Conservation (phyloP, 2,888 invertebrate species). For the Drosophila quinaria region DNA sequence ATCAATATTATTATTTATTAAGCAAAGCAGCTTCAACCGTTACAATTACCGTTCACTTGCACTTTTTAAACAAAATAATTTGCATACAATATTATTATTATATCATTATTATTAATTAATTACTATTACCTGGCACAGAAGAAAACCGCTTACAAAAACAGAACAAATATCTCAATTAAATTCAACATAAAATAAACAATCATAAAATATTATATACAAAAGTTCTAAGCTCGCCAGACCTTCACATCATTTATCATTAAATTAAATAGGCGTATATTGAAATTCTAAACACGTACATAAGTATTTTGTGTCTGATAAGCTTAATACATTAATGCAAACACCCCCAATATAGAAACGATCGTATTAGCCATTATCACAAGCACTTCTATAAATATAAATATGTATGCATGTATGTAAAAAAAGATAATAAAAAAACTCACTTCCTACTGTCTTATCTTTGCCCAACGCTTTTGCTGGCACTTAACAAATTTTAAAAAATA, state of each 20-base stretch:
- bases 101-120: no score
- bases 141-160: slow-evolving; percentile 20
- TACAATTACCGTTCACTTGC: slow-evolving; percentile 7
- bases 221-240: slow-evolving; percentile 11
- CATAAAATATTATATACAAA: not conserved
- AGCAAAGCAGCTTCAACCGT: slow-evolving; percentile 11
- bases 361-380: slow-evolving; percentile 11
- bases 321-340: slow-evolving; percentile 28
- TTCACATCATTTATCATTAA: slow-evolving; percentile 21
- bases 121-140: slow-evolving; percentile 39
- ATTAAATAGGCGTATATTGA: slow-evolving; percentile 23
- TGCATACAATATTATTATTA: slow-evolving; percentile 2
- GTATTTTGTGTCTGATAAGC: slow-evolving; percentile 35
- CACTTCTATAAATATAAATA: not conserved
- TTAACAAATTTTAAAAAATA: not conserved
- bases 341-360: slow-evolving; percentile 40
- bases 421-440: slow-evolving; percentile 1
- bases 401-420: not conserved
- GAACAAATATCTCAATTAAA: slow-evolving; percentile 1
- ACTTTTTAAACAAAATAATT: slow-evolving; percentile 17
- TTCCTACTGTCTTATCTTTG: slow-evolving; percentile 17
- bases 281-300: not conserved
- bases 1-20: slow-evolving; percentile 18
- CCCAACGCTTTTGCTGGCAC: slow-evolving; percentile 1
- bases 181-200: slow-evolving; percentile 6